A percentile compares a stretch with the other conserved stretches of the same genome.
phyloP scores from a whole-genome alignment of 1,140 invertebrate genomes.

The Drosophila tropicalis region DNA sequence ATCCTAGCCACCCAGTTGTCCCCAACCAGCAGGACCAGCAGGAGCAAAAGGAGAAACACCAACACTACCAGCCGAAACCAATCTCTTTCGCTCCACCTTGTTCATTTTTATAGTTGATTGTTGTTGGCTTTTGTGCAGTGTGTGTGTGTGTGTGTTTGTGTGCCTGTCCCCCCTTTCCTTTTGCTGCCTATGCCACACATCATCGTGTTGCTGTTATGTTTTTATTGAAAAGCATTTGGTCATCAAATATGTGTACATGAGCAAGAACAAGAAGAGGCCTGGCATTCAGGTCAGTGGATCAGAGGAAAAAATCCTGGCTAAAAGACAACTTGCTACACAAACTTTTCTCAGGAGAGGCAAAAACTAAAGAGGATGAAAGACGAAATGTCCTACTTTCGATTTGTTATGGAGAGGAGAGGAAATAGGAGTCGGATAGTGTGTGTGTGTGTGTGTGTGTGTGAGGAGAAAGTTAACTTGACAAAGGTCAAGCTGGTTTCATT shows the following conservation, averaged over 20 bases:
- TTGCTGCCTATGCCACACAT: not conserved
- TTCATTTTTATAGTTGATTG: conserved; percentile 49
- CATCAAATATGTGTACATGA: conserved; percentile 71
- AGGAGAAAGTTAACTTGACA: conserved; percentile 1
- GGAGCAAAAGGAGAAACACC: not conserved
- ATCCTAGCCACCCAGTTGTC: not conserved
- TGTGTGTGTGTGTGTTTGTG: conserved; percentile 16
- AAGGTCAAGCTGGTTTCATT: conserved; percentile 12
- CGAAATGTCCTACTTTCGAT: not conserved
- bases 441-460: not conserved
- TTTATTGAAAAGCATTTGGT: conserved; percentile 78
- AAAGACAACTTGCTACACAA: conserved; percentile 17
- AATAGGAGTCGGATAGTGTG: not conserved
- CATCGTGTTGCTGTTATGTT: conserved; percentile 33
- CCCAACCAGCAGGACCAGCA: not conserved
- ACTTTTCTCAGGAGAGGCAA: not conserved
- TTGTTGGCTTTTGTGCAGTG: conserved; percentile 65
- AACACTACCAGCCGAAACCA: not conserved
- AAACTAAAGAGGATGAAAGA: not conserved
- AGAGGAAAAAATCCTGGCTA: conserved; percentile 55
- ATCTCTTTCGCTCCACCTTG: not conserved
- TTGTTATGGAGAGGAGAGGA: not conserved
- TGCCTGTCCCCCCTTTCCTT: not conserved
- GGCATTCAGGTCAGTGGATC: conserved; percentile 72
- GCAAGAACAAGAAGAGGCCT: conserved; percentile 14